Evolutionary conservation across 2,113 vertebrate species (phyloP).

Genomic region (Hyperopisus bebe): DNA sequence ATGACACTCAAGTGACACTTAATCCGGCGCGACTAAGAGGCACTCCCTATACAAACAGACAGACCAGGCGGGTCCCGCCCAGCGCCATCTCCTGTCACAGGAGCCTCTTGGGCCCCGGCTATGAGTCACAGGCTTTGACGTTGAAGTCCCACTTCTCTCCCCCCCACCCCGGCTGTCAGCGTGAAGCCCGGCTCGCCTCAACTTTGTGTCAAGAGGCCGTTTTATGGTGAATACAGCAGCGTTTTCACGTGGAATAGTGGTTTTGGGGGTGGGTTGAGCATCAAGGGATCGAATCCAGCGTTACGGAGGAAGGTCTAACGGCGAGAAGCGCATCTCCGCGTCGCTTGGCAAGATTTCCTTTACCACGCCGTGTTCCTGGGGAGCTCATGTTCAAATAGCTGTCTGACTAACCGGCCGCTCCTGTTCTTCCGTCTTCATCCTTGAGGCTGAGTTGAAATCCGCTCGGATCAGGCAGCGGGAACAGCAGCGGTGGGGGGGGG

Average conservation of each 20-base stretch:
- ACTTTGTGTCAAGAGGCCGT: background rate
- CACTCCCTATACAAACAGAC: background rate
- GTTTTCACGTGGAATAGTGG: background rate
- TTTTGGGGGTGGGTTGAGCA: background rate
- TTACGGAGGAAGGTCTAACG: background rate
- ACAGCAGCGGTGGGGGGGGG: background rate
- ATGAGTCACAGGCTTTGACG: background rate
- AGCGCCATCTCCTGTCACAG: background rate
- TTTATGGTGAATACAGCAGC: background rate
- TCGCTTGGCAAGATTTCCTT: background rate
- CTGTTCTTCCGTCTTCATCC: background rate
- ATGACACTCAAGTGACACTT: background rate
- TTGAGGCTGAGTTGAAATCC: background rate
- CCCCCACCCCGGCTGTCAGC: background rate
- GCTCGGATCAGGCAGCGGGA: background rate
- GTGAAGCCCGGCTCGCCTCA: background rate
- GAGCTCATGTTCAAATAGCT: constrained; percentile 1
- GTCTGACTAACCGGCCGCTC: background rate
- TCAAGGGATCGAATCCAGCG: background rate
- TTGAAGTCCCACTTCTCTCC: background rate
- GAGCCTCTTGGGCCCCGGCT: background rate
- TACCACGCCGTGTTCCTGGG: background rate
- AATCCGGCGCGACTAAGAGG: background rate
- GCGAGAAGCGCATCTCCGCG: background rate
- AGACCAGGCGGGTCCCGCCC: background rate